These are phyloP conservation scores for Byasa hedistus DNA, from an alignment of 2,888 invertebrate genomes.

Conservation along the genomic window DNA sequence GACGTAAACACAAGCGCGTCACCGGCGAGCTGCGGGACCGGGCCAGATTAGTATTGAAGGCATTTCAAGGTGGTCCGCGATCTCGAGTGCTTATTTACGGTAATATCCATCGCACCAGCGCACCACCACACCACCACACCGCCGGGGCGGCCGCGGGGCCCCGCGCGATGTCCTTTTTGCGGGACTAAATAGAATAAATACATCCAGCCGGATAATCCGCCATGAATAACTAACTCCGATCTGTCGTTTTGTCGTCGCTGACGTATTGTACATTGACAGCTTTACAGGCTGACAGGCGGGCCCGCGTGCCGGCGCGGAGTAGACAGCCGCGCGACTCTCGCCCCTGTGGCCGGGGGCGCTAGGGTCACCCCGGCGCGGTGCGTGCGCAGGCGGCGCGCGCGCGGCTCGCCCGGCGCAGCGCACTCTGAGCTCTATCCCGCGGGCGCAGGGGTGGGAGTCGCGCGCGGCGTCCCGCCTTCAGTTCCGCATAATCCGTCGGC, in stretches of 20 bases:
- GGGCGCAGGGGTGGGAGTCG: constrained; percentile 22
- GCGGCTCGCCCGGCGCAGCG: neutral
- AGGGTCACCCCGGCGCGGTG: neutral
- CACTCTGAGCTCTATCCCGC: constrained; percentile 26
- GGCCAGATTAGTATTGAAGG: constrained; percentile 13
- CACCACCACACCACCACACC: constrained; percentile 45
- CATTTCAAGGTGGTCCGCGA: constrained; percentile 46
- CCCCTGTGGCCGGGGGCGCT: neutral
- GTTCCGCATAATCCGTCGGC: constrained; percentile 69
- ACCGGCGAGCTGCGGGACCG: neutral
- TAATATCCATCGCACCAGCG: constrained; percentile 46
- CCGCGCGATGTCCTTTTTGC: constrained; percentile 61
- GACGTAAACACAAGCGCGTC: neutral
- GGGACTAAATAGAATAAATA: constrained; percentile 58
- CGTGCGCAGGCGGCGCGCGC: neutral
- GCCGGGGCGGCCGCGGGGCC: constrained; percentile 40
- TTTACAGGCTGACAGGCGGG: constrained; percentile 37
- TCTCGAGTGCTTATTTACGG: constrained; percentile 59
- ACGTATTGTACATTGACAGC: constrained; percentile 72
- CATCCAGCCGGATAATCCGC: constrained; percentile 67
- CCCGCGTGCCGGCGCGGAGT: neutral
- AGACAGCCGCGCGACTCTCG: neutral
- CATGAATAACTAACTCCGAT: constrained; percentile 74
- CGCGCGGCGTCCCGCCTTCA: constrained; percentile 24
- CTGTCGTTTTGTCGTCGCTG: constrained; percentile 68